Base-by-base conservation (phyloP, 2,797 vertebrate species). In the Dromococcyx pavoninus region DNA sequence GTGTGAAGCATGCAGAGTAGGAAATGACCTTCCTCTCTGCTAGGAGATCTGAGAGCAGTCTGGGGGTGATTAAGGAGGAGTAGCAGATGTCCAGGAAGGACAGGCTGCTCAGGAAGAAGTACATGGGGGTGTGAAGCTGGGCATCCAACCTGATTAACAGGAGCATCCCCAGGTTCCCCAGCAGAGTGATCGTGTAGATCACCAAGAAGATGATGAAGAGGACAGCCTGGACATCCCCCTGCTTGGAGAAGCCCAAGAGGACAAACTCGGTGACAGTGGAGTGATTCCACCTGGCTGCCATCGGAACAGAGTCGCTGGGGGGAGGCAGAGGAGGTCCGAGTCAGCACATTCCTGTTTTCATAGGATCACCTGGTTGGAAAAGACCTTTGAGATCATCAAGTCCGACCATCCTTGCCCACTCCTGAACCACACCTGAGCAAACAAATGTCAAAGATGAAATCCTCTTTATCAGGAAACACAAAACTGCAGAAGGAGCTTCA, bases 51-150 rank as follows among this genome's bases (percentile, higher is more conserved):
- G 3, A 64, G 43, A 93, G 84, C 69, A 92, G 48, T 17, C 70
- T 61, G 50, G 93, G 87, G 8, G 73, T 80, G 57, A 95, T n/a
- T 5, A 74, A 84, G n/a, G 91, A 92, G 53, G 95, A 95, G 27
- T 89, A 94, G 72, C 89, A 94, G 87, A 94, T 46, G 37, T 94
- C 91, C 7, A 92, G 32, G 35, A 83, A 53, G 58, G 93, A 91
- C 69, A 92, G 41, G 44, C 48, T 92, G 65, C 92, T 74, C 13
- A 92, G 69, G 73, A 95, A 95, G 71, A 94, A 96, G 66, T 96
- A 95, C 87, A 89, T 87, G 57, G 89, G 89, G 10, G 70, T 74
- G 78, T 92, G 95, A 28, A 96, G 91, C 30, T 25, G 73, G 43
- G 25, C 37, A 39, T 74, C 82, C 61, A 58, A 43, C 53, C n/a